Evolutionary conservation across 2,888 invertebrate species (phyloP).

Genomic region (Lycophotia porphyrea): DNA sequence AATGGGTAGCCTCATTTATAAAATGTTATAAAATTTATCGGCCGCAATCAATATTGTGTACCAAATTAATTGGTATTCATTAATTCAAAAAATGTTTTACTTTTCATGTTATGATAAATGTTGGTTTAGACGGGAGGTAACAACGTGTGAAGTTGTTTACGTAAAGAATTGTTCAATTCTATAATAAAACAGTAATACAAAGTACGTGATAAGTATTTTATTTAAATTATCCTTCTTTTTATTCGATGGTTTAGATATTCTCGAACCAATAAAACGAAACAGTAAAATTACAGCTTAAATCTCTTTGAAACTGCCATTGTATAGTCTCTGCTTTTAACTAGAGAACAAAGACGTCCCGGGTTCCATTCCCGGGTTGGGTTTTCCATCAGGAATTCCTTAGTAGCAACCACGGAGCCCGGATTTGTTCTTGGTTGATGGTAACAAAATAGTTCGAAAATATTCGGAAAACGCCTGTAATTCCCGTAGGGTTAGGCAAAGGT

Average conservation of each 20-base stretch:
- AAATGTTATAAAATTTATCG: slow-evolving; percentile 52
- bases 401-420: too few relatives aligned
- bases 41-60: slow-evolving; percentile 35
- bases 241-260: too few relatives aligned
- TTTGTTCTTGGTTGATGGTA: too few relatives aligned
- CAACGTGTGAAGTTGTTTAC: too few relatives aligned
- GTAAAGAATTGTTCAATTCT: neutral
- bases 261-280: too few relatives aligned
- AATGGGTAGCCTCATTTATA: slow-evolving; percentile 49
- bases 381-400: too few relatives aligned
- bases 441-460: neutral
- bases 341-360: too few relatives aligned
- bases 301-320: too few relatives aligned
- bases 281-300: too few relatives aligned
- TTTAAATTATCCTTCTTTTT: neutral
- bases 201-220: neutral
- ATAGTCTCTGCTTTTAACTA: too few relatives aligned
- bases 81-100: slow-evolving; percentile 6
- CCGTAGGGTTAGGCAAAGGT: neutral
- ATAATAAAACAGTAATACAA: too few relatives aligned
- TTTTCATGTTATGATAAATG: neutral
- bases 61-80: slow-evolving; percentile 41
- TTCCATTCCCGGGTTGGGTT: too few relatives aligned
- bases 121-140: neutral
- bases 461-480: neutral